These are phyloP conservation scores for Aleiodes leptofemur DNA, from an alignment of 2,888 invertebrate genomes.

Conservation along the genomic window DNA sequence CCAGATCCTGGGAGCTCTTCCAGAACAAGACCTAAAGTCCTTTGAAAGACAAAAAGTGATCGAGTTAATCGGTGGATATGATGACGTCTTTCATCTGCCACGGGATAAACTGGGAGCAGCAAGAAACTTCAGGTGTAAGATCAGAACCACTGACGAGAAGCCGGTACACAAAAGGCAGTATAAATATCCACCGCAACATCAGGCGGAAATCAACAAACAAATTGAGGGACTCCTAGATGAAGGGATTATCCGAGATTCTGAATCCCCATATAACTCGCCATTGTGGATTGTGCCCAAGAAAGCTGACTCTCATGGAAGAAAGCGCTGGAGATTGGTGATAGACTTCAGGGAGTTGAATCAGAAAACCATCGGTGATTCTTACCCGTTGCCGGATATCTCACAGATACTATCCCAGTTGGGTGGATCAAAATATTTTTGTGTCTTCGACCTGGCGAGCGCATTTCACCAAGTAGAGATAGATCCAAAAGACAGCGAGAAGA, in stretches of 20 bases:
- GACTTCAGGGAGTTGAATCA: conserved; percentile 58
- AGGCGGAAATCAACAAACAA: neutral
- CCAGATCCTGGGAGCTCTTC: neutral
- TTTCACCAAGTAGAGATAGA: conserved; percentile 53
- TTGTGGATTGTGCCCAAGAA: conserved; percentile 55
- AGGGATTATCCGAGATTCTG: conserved; percentile 30
- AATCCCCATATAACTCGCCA: conserved; percentile 52
- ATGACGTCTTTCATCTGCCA: neutral
- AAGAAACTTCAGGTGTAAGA: neutral
- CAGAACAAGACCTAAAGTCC: neutral
- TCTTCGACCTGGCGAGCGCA: conserved; percentile 53
- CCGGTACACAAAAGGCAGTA: neutral
- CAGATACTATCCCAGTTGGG: conserved; percentile 56
- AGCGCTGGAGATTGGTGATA: conserved; percentile 53
- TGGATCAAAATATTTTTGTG: conserved; percentile 52
- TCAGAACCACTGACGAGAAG: neutral
- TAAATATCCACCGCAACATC: neutral
- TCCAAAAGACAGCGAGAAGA: conserved; percentile 43
- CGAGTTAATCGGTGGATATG: neutral
- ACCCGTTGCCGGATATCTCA: conserved; percentile 54
- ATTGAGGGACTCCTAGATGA: neutral
- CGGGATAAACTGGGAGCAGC: neutral
- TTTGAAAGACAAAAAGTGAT: neutral
- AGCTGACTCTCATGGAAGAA: conserved; percentile 51
- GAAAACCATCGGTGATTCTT: conserved; percentile 52